These are phyloP conservation scores for Sprattus sprattus DNA, from an alignment of 2,113 vertebrate genomes.

Conservation along the genomic window DNA sequence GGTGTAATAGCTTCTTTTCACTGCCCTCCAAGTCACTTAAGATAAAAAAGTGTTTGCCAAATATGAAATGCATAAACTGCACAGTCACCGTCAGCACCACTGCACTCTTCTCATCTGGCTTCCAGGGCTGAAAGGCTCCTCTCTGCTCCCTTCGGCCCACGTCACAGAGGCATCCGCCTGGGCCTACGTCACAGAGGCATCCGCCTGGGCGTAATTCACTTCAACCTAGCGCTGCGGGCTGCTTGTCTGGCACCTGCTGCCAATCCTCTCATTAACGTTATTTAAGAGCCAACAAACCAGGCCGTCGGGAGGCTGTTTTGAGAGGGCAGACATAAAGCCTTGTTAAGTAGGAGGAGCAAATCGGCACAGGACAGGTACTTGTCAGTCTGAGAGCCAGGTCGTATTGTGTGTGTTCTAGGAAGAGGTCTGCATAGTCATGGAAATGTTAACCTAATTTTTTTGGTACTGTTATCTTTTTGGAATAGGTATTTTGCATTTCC, in stretches of 20 bases:
- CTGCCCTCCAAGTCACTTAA: background rate
- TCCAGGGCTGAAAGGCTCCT: background rate
- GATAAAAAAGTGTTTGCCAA: background rate
- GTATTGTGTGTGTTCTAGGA: background rate
- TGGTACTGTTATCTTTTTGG: background rate
- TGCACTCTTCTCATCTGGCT: background rate
- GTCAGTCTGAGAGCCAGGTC: background rate
- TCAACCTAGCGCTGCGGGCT: background rate
- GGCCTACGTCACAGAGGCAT: background rate
- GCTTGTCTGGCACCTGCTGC: constrained; percentile 14
- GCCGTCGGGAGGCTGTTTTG: background rate
- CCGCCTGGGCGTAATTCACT: background rate
- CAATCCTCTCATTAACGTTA: constrained; percentile 1
- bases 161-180: background rate
- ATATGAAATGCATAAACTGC: background rate
- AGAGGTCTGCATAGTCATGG: background rate
- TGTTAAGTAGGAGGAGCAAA: background rate
- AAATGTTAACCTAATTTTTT: background rate
- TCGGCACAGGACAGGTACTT: background rate
- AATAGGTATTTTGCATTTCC: too few relatives aligned
- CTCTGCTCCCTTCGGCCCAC: background rate
- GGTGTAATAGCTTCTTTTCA: background rate
- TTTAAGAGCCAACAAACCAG: background rate
- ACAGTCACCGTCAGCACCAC: background rate
- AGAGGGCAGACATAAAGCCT: background rate